Conservation (phyloP, 2,113 vertebrate genomes). For the Limnothrissa miodon region DNA sequence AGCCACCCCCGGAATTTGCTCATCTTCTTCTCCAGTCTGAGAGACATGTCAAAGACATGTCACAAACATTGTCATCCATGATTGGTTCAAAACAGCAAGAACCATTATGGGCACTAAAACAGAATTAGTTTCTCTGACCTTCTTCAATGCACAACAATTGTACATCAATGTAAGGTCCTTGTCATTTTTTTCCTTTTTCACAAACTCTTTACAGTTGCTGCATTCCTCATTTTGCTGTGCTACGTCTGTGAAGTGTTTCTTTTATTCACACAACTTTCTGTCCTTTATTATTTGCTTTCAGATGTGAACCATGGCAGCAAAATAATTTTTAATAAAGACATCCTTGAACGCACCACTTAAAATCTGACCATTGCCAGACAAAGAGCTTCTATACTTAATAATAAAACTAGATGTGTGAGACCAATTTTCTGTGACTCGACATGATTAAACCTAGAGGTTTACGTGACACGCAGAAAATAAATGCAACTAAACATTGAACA, state of each 20-base stretch:
- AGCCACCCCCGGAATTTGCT: conserved; percentile 92
- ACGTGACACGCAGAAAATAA: neutral
- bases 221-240: too few relatives aligned
- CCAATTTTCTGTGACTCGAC: neutral
- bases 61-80: neutral
- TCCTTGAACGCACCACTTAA: too few relatives aligned
- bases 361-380: neutral
- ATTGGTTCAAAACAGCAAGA: neutral
- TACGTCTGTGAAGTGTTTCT: too few relatives aligned
- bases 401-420: neutral
- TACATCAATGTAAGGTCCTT: neutral
- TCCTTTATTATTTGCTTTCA: too few relatives aligned
- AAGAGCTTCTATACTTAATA: neutral
- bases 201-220: neutral
- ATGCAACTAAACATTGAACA: neutral
- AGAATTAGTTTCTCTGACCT: neutral
- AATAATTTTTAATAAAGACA: too few relatives aligned
- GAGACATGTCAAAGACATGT: neutral
- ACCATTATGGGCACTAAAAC: too few relatives aligned
- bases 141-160: neutral
- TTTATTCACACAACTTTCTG: too few relatives aligned
- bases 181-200: neutral
- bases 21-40: conserved; percentile 92
- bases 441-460: neutral
- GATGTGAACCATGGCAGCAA: too few relatives aligned